These are phyloP conservation scores for Apis mellifera DNA, from an alignment of 1,140 invertebrate species.

Conservation along the genomic window DNA sequence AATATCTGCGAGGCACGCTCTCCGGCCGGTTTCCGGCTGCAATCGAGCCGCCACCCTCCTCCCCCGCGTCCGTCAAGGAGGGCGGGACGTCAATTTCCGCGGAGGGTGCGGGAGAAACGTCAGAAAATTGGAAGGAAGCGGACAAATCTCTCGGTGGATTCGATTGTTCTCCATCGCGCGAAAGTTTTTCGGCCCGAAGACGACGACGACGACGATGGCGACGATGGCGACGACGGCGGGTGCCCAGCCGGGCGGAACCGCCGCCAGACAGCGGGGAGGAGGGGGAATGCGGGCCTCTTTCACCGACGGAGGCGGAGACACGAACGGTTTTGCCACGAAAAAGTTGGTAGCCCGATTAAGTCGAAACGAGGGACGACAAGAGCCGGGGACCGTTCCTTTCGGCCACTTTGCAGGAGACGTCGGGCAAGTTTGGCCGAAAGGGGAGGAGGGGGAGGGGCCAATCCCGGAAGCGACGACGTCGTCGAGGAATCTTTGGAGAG, in stretches of 20 bases:
- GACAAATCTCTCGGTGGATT: conserved; percentile 3
- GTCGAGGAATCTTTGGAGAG: neutral
- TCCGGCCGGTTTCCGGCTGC: neutral
- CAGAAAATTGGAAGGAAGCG: neutral
- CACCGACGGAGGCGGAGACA: conserved; percentile 1
- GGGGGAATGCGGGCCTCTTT: too few relatives aligned
- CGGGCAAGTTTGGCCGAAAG: neutral
- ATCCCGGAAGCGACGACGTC: conserved; percentile 6
- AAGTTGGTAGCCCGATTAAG: conserved; percentile 12
- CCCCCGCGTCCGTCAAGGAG: neutral
- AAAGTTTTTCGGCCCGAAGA: neutral
- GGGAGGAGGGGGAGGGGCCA: neutral
- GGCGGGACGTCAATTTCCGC: neutral
- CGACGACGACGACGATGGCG: too few relatives aligned
- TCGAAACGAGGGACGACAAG: conserved; percentile 12
- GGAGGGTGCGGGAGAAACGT: neutral
- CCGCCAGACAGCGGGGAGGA: neutral
- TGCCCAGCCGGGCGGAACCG: neutral
- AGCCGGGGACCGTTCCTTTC: conserved; percentile 5
- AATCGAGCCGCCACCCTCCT: neutral
- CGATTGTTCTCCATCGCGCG: neutral
- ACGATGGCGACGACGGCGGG: too few relatives aligned
- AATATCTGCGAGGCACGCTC: neutral
- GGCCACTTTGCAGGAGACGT: conserved; percentile 10
- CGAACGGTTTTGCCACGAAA: conserved; percentile 15